Evolutionary conservation across 2,113 vertebrate species (phyloP).

Genomic region (Saccopteryx bilineata): DNA sequence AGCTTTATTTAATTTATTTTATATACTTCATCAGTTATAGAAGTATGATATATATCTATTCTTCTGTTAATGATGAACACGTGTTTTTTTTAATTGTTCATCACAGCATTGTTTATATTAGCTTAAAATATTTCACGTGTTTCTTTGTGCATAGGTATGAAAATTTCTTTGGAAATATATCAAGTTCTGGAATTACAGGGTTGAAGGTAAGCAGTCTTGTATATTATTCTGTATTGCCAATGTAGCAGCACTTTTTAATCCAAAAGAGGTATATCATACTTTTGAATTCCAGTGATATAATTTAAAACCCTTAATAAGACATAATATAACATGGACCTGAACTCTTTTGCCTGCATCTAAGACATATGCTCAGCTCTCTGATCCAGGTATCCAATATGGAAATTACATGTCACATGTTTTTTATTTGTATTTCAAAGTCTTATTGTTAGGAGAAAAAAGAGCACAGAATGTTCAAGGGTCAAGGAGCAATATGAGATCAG

Average conservation of each 20-base stretch:
- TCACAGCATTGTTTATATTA: not conserved
- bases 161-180: not conserved
- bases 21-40: not conserved
- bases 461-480: not conserved
- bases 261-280: constrained; percentile 63
- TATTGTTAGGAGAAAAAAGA: constrained; percentile 2
- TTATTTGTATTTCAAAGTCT: constrained; percentile 77
- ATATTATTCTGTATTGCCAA: not conserved
- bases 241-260: constrained; percentile 30
- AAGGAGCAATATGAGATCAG: not conserved
- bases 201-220: constrained; percentile 17
- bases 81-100: not conserved
- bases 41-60: not conserved
- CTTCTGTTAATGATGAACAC: not conserved
- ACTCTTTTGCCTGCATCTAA: constrained; percentile 80
- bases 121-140: not conserved
- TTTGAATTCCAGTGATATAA: constrained; percentile 86
- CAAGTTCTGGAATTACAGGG: not conserved
- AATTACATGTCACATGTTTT: constrained; percentile 76
- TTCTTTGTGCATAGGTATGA: not conserved
- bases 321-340: constrained; percentile 76
- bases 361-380: constrained; percentile 76
- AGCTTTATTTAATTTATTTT: constrained; percentile 35
- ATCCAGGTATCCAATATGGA: constrained; percentile 74
- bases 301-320: constrained; percentile 83